Percentiles rank a stretch among this genome's conserved stretches.
Conservation (phyloP, 1,140 invertebrate genomes). For the Drosophila nebulosa region DNA sequence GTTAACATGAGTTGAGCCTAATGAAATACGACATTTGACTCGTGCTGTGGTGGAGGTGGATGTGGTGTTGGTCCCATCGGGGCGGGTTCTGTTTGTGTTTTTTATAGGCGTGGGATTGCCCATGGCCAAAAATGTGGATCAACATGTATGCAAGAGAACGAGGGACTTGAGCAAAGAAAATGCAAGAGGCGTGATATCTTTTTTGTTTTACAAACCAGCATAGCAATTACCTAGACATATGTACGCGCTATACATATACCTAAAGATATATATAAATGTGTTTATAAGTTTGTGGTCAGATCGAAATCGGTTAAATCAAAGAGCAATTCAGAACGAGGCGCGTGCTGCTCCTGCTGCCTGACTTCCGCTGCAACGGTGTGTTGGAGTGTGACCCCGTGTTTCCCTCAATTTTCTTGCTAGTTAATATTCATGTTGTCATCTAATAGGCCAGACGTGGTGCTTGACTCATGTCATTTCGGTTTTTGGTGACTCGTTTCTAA, state of each 20-base stretch:
- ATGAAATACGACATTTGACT: slow-evolving; percentile 79
- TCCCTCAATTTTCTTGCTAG: slow-evolving; percentile 29
- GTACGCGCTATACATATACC: neutral
- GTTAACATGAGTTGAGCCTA: slow-evolving; percentile 62
- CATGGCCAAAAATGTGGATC: slow-evolving; percentile 45
- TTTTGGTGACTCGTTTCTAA: slow-evolving; percentile 29
- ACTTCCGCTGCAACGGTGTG: slow-evolving; percentile 47
- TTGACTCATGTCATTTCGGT: slow-evolving; percentile 57
- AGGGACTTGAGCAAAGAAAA: slow-evolving; percentile 15
- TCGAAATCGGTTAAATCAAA: slow-evolving; percentile 53
- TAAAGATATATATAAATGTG: neutral
- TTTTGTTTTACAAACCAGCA: neutral
- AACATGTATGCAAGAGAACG: slow-evolving; percentile 1
- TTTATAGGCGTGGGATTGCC: slow-evolving; percentile 77
- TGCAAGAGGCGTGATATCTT: slow-evolving; percentile 34
- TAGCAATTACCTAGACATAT: neutral
- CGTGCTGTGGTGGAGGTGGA: slow-evolving; percentile 42
- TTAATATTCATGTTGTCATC: slow-evolving; percentile 63
- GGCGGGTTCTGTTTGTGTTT: slow-evolving; percentile 20
- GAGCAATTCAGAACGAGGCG: slow-evolving; percentile 11
- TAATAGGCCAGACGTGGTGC: slow-evolving; percentile 65
- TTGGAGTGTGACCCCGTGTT: slow-evolving; percentile 22
- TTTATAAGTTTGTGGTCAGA: slow-evolving; percentile 8
- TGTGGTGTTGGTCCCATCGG: neutral
- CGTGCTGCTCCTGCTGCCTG: slow-evolving; percentile 60